phyloP scores from a whole-genome alignment of 2,113 vertebrate species.

The Neofelis nebulosa region DNA sequence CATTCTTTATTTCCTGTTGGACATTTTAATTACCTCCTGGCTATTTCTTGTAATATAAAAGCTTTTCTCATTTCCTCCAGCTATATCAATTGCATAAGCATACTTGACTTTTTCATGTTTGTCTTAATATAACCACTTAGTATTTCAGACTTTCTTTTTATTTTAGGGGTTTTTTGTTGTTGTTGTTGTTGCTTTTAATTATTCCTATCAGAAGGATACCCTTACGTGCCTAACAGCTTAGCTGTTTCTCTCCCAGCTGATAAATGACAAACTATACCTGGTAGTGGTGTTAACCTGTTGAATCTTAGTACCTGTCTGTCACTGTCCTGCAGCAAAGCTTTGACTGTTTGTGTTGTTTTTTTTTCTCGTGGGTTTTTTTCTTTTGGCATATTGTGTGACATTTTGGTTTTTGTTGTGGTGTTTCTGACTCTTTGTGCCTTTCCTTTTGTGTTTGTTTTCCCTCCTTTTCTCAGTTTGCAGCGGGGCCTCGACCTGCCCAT shows the following conservation, averaged over 20 bases:
- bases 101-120: conserved; percentile 50
- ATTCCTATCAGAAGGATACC: not conserved
- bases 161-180: not conserved
- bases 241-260: conserved; percentile 53
- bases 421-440: conserved; percentile 93
- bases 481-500: conserved; percentile 98
- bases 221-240: conserved; percentile 37
- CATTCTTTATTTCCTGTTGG: not conserved
- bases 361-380: conserved; percentile 76
- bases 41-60: not conserved
- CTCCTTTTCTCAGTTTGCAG: conserved; percentile 95
- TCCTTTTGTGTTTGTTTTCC: conserved; percentile 93
- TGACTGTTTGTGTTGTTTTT: conserved; percentile 73
- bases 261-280: conserved; percentile 19
- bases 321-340: conserved; percentile 84
- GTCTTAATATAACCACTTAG: conserved; percentile 41
- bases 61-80: conserved; percentile 56
- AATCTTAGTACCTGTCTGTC: conserved; percentile 81
- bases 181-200: not conserved
- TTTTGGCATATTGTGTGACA: conserved; percentile 86
- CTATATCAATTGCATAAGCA: conserved; percentile 61
- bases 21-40: not conserved
- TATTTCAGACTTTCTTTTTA: conserved; percentile 53
- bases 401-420: conserved; percentile 87
- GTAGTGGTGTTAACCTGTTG: conserved; percentile 46